Evolutionary conservation across 92 coral and sea anemone genomes (phyloP).

Genomic region (Palythoa grandis): DNA sequence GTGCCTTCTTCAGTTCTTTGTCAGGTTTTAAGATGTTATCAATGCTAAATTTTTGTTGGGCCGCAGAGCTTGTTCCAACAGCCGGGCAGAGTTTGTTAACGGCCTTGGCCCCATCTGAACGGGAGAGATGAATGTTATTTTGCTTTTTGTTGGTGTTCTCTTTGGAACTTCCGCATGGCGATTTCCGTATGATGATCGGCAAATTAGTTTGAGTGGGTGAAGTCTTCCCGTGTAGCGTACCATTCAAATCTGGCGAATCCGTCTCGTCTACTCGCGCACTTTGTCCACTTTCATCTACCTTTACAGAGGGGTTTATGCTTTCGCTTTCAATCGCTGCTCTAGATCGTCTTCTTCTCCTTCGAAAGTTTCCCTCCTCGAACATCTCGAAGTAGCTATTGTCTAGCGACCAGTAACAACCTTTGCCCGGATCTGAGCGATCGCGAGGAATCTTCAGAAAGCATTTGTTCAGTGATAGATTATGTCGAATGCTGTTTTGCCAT

Average conservation of each 20-base stretch:
- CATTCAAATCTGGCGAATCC: background rate
- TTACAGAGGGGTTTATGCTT: background rate
- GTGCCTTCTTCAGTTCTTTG: background rate
- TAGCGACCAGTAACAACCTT: constrained; percentile 98
- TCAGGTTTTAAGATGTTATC: constrained; percentile 42
- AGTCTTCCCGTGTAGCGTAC: background rate
- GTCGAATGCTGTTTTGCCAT: constrained; percentile 99
- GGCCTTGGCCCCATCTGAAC: background rate
- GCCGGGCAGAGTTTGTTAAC: background rate
- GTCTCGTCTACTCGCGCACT: background rate
- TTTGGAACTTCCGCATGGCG: background rate
- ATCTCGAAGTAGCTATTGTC: constrained; percentile 91
- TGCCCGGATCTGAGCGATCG: constrained; percentile 95
- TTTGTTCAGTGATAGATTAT: constrained; percentile 92
- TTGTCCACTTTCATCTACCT: background rate
- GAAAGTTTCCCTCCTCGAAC: constrained; percentile 97
- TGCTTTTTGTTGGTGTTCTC: background rate
- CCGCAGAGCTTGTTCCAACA: background rate
- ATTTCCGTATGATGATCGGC: background rate
- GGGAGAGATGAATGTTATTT: background rate
- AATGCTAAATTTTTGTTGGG: constrained; percentile 30
- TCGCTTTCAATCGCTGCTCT: constrained; percentile 34
- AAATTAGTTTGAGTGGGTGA: background rate
- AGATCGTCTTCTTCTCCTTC: constrained; percentile 87
- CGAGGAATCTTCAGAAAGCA: constrained; percentile 96